phyloP scores from a whole-genome alignment of 2,797 vertebrate genomes.

The Lophotriccus pileatus region DNA sequence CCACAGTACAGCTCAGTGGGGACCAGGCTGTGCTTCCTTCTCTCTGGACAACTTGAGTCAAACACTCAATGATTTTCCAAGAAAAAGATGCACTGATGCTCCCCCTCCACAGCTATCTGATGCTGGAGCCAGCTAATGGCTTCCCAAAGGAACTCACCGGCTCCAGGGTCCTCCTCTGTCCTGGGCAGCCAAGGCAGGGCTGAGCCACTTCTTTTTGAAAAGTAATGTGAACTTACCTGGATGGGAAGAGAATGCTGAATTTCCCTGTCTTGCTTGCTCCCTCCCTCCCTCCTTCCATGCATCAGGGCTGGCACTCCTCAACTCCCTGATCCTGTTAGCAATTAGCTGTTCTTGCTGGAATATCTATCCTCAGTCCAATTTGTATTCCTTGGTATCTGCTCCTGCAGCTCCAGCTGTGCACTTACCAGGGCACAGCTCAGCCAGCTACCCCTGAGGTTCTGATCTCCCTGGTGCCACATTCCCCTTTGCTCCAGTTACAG shows the following conservation, averaged over 20 bases:
- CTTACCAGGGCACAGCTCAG: not conserved
- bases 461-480: not conserved
- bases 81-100: not conserved
- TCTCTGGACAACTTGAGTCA: not conserved
- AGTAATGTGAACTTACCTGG: not conserved
- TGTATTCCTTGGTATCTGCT: not conserved
- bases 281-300: not conserved
- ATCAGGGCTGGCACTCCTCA: not conserved
- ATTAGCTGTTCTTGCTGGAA: not conserved
- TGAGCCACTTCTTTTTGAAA: not conserved
- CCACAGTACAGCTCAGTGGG: not conserved
- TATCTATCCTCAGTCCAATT: not conserved
- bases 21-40: not conserved
- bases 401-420: not conserved
- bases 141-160: not conserved
- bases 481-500: not conserved
- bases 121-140: not conserved
- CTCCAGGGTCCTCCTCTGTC: not conserved
- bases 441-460: not conserved
- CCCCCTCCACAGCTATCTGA: not conserved
- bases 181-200: not conserved
- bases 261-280: not conserved
- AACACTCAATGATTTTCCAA: not conserved
- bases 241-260: not conserved
- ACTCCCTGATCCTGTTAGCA: not conserved